phyloP scores from a whole-genome alignment of 2,797 vertebrate species.

The Pantherophis alleghaniensis region DNA sequence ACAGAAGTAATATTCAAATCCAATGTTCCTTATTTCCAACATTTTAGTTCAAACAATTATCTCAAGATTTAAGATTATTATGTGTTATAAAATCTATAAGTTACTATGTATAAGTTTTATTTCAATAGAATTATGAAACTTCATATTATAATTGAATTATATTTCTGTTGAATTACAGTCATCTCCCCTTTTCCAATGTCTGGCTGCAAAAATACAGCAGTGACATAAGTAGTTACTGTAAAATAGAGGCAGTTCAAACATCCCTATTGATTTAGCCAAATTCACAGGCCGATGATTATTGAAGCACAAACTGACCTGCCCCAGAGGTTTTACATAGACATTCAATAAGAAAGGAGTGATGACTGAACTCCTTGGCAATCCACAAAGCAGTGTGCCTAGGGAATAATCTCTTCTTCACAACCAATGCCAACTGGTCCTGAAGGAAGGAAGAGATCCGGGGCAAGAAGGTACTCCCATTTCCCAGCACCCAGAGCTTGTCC shows the following conservation, averaged over 20 bases:
- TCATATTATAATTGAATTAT: neutral
- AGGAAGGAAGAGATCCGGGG: neutral
- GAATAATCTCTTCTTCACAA: neutral
- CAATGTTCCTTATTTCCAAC: neutral
- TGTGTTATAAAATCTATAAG: neutral
- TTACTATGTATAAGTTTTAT: neutral
- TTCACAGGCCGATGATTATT: neutral
- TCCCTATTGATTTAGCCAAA: neutral
- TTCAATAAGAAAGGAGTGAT: neutral
- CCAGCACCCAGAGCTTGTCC: neutral
- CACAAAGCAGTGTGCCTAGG: neutral
- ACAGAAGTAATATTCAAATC: neutral
- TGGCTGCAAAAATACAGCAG: neutral
- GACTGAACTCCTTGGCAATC: neutral
- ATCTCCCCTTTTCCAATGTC: neutral
- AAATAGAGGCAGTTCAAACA: neutral
- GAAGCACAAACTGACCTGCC: neutral
- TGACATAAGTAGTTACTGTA: neutral
- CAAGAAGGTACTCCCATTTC: neutral
- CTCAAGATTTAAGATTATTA: neutral
- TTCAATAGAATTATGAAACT: neutral
- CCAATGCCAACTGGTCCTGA: neutral
- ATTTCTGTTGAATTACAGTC: neutral
- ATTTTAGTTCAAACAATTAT: neutral
- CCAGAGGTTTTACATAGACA: neutral